Conservation (phyloP, 2,113 vertebrate genomes). For the Pyxicephalus adspersus region DNA sequence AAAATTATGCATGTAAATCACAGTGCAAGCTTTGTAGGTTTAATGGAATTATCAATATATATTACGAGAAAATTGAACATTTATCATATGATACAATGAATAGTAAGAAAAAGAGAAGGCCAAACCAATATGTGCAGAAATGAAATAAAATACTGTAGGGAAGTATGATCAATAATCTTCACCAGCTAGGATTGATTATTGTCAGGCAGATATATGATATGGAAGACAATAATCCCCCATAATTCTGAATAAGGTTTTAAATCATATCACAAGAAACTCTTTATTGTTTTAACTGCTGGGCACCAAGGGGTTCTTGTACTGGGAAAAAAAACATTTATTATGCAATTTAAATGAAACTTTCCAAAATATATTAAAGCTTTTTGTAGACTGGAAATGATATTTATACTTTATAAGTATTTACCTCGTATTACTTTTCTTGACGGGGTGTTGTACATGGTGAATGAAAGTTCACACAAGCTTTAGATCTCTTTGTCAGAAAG, state of each 20-base stretch:
- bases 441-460: no score
- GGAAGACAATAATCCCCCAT: not conserved
- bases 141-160: conserved; percentile 12
- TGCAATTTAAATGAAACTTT: no score
- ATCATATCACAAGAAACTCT: not conserved
- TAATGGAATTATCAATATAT: conserved; percentile 25
- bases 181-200: not conserved
- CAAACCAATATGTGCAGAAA: not conserved
- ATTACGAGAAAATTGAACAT: conserved; percentile 4
- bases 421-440: no score
- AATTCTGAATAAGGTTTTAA: not conserved
- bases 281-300: no score
- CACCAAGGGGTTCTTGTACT: no score
- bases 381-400: no score
- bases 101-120: not conserved
- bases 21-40: not conserved
- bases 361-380: no score
- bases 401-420: no score
- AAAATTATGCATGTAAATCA: conserved; percentile 13
- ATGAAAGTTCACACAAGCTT: no score
- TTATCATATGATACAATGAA: conserved; percentile 13
- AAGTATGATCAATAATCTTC: conserved; percentile 10
- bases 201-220: not conserved
- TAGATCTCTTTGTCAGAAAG: no score
- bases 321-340: no score